These are phyloP conservation scores for Pachycephala philippinensis DNA, from an alignment of 2,113 vertebrate genomes.

Conservation along the genomic window DNA sequence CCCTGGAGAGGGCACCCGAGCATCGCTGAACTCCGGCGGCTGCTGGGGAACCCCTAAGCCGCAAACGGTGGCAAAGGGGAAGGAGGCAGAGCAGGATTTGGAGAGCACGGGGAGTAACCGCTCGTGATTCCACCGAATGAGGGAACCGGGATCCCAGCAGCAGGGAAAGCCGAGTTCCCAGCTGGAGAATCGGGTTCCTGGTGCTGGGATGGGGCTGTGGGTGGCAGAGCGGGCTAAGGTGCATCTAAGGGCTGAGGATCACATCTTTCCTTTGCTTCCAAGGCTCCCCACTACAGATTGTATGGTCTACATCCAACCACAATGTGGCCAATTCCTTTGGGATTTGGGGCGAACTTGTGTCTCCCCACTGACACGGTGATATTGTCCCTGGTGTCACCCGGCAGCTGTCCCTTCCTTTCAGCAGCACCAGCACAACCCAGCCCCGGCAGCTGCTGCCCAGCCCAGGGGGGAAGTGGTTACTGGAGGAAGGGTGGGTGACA, in stretches of 20 bases:
- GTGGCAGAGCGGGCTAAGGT: accelerated
- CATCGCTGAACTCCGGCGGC: neutral
- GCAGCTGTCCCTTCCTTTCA: neutral
- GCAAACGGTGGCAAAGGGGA: accelerated
- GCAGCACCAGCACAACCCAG: neutral
- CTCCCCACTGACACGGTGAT: accelerated
- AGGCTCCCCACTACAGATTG: neutral
- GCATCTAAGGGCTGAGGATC: accelerated
- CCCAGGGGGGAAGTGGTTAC: neutral
- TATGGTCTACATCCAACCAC: accelerated
- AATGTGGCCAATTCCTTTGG: accelerated
- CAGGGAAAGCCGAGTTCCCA: neutral
- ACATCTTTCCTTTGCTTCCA: neutral
- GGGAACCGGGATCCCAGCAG: neutral
- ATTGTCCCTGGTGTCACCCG: neutral
- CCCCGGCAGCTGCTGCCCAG: neutral
- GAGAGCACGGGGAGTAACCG: neutral
- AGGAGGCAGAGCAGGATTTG: neutral
- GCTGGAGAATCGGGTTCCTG: neutral
- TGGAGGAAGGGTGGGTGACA: neutral
- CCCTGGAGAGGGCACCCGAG: slow-evolving; percentile 45
- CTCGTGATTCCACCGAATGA: accelerated
- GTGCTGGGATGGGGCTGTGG: neutral
- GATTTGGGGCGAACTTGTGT: neutral
- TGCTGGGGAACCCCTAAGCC: neutral